Base-by-base conservation (phyloP, 2,888 invertebrate species). In the Strigamia crassipes region DNA sequence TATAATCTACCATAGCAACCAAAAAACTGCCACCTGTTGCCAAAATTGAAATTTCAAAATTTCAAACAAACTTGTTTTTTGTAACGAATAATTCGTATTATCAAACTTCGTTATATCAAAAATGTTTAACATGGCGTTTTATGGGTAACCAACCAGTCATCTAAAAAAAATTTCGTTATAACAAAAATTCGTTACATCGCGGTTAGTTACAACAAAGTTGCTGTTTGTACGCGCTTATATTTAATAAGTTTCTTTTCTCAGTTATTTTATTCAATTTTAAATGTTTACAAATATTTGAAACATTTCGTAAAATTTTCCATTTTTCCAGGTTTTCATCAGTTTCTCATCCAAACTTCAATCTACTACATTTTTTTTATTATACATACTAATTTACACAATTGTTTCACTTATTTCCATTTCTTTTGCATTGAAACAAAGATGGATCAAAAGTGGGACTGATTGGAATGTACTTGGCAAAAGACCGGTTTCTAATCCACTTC, bases 401-500 rank as follows among this genome's bases (percentile, higher is more conserved):
- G 0, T 18, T 18, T n/a, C 18, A 56, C 21, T n/a, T 56, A 18
- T 23, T 23, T 27, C 38, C 46, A 80, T 27, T 31, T 41, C 23
- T n/a, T n/a, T 51, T 42, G 46, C 56, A 66, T n/a, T 38, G 8
- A 27, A 15, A 56, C 31, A 56, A 51, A 61, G 31, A 31, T 31
- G 81, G 2, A 13, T 81, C 81, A 46, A 78, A 82, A n/a, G 82
- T 56, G 9, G 82, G 82, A 38, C 82, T 78, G 18, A 82, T 73
- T n/a, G 82, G 82, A 51, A 82, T 34, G 46, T 61, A 82, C n/a
- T 6, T 12, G 27, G 80, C 73, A 21, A 82, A 78, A 21, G 61
- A 81, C 27, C 56, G 27, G 92, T 90, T 91, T 85, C 90, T 89
- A 10, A 93, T 87, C 5, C 90, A 85, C 13, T 86, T 86, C 93